A percentile compares a stretch with the other conserved stretches of the same genome.
Conservation (phyloP, 92 coral and sea anemone genomes). For the Scolanthus callimorphus region DNA sequence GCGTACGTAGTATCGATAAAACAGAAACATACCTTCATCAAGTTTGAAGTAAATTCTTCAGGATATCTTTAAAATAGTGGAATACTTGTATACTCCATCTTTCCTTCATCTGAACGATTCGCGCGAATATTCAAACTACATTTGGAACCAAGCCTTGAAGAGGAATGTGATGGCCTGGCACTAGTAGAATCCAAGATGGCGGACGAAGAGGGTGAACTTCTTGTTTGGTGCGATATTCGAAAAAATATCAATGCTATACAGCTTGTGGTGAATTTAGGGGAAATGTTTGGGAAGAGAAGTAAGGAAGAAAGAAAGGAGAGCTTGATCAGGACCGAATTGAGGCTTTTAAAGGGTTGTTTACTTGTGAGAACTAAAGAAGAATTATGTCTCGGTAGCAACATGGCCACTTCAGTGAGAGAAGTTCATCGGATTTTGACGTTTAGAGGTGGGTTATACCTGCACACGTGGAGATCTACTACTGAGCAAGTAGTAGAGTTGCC, state of each 20-base stretch:
- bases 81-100: too few species aligned
- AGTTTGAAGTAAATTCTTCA: too few species aligned
- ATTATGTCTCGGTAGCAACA: neutral
- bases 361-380: neutral
- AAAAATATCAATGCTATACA: constrained; percentile 45
- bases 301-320: neutral
- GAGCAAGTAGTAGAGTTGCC: too few species aligned
- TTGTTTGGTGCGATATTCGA: constrained; percentile 64
- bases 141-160: too few species aligned
- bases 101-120: too few species aligned
- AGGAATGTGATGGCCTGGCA: too few species aligned
- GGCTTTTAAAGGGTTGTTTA: neutral
- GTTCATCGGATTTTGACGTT: neutral
- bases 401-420: too few species aligned
- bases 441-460: neutral
- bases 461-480: too few species aligned
- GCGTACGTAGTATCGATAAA: too few species aligned
- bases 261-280: constrained; percentile 20
- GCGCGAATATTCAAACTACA: too few species aligned
- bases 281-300: neutral
- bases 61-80: too few species aligned
- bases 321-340: neutral
- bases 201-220: constrained; percentile 32
- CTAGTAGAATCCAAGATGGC: constrained; percentile 56
- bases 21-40: too few species aligned